These are phyloP conservation scores for Malachius bipustulatus DNA, from an alignment of 2,888 invertebrate species.

Conservation along the genomic window DNA sequence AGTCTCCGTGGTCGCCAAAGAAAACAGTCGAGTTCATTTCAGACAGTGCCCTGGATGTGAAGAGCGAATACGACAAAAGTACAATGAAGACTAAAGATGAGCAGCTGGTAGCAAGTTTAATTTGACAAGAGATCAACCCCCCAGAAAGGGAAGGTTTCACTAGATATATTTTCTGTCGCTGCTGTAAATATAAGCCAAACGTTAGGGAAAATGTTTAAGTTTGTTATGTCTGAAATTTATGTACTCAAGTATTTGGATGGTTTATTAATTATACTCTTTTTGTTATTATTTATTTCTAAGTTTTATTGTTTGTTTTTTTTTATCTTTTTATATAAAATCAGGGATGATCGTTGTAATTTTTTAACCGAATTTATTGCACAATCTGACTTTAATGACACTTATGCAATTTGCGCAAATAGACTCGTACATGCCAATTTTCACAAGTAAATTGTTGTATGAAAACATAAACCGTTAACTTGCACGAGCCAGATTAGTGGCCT, in stretches of 20 bases:
- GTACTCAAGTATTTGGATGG: slow-evolving; percentile 18
- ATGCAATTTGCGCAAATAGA: no score
- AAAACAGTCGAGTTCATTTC: slow-evolving; percentile 3
- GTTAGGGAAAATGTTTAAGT: slow-evolving; percentile 34
- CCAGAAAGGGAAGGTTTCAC: slow-evolving; percentile 33
- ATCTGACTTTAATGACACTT: not conserved
- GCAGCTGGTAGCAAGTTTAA: slow-evolving; percentile 23
- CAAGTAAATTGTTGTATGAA: no score
- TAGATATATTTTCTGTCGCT: slow-evolving; percentile 37
- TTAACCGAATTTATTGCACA: no score
- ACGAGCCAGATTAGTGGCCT: no score
- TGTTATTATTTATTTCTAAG: slow-evolving; percentile 12
- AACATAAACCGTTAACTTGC: no score
- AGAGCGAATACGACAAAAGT: not conserved
- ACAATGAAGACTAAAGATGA: not conserved
- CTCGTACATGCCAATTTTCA: no score
- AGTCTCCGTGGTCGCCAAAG: slow-evolving; percentile 1
- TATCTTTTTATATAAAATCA: no score
- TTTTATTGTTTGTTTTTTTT: no score
- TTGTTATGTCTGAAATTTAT: slow-evolving; percentile 24
- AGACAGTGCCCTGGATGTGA: no score
- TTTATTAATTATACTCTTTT: no score
- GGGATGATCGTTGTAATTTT: no score
- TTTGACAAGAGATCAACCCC: slow-evolving; percentile 35
- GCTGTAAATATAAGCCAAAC: slow-evolving; percentile 36